These are phyloP conservation scores for Augochlora pura DNA, from an alignment of 1,140 invertebrate species.

Conservation along the genomic window DNA sequence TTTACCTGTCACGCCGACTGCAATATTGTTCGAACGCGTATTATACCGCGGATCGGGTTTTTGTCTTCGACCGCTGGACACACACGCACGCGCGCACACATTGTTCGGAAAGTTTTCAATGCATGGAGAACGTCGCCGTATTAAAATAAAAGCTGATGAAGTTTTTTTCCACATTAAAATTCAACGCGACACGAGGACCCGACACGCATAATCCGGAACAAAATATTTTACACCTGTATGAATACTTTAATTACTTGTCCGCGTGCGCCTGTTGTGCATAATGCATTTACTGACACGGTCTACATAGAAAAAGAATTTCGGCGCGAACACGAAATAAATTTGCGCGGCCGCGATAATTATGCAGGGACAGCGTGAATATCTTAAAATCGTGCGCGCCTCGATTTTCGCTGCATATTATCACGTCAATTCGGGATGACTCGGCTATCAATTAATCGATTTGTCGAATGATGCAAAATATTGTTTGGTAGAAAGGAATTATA, in stretches of 20 bases:
- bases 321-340: not conserved
- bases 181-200: not conserved
- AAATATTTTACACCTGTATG: slow-evolving; percentile 3
- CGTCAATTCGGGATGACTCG: not conserved
- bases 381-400: no score
- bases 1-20: not conserved
- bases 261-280: no score
- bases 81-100: not conserved
- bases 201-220: not conserved
- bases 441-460: not conserved
- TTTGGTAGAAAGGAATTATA: no score
- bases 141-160: no score
- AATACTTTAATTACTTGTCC: slow-evolving; percentile 4
- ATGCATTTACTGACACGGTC: not conserved
- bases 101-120: not conserved
- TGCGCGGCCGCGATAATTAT: not conserved
- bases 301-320: not conserved
- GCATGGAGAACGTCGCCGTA: not conserved
- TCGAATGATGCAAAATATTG: not conserved
- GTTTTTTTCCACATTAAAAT: no score
- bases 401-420: not conserved
- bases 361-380: not conserved
- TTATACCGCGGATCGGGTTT: not conserved
- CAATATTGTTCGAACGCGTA: not conserved
- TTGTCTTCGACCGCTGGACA: no score